phyloP scores from a whole-genome alignment of 2,797 vertebrate genomes.

The Philypnodon macrostomus region DNA sequence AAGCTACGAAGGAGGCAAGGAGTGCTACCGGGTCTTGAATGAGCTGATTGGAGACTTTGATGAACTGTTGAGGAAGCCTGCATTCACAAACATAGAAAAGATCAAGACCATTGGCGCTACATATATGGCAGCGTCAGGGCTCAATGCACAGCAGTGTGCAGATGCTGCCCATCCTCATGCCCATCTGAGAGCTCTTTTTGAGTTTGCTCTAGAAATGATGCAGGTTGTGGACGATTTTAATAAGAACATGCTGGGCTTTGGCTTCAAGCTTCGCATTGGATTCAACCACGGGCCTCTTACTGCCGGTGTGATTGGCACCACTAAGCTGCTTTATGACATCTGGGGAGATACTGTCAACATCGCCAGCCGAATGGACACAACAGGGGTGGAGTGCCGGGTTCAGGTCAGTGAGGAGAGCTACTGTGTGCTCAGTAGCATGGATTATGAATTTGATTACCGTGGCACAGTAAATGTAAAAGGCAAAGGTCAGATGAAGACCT shows the following conservation, averaged over 20 bases:
- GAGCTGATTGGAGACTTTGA: conserved; percentile 98
- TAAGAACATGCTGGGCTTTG: conserved; percentile 98
- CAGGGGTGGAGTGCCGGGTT: conserved; percentile 93
- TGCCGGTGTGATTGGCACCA: conserved; percentile 96
- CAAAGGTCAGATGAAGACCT: conserved; percentile 99
- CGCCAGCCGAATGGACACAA: conserved; percentile 98
- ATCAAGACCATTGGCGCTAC: conserved; percentile 99
- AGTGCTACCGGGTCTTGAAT: conserved; percentile 96
- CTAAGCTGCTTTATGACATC: conserved; percentile 96
- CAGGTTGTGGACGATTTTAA: conserved; percentile 97
- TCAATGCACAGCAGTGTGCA: conserved; percentile 87
- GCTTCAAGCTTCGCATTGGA: conserved; percentile 96
- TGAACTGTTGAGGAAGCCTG: conserved; percentile 85
- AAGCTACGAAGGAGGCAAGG: conserved; percentile 96
- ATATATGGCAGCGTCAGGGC: conserved; percentile 95
- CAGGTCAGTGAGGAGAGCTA: conserved; percentile 99
- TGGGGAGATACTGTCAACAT: conserved; percentile 99
- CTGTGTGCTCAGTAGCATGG: conserved; percentile 89
- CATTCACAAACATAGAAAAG: conserved; percentile 91
- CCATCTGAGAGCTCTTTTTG: conserved; percentile 91
- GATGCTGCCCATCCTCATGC: conserved; percentile 82
- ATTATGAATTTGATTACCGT: conserved; percentile 95
- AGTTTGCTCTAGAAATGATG: conserved; percentile 99
- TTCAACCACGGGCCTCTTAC: conserved; percentile 97
- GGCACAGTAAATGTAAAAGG: conserved; percentile 98